A percentile compares a stretch with the other conserved stretches of the same genome.
Conservation (phyloP, 2,113 vertebrate species). For the Cyanoliseus patagonus region DNA sequence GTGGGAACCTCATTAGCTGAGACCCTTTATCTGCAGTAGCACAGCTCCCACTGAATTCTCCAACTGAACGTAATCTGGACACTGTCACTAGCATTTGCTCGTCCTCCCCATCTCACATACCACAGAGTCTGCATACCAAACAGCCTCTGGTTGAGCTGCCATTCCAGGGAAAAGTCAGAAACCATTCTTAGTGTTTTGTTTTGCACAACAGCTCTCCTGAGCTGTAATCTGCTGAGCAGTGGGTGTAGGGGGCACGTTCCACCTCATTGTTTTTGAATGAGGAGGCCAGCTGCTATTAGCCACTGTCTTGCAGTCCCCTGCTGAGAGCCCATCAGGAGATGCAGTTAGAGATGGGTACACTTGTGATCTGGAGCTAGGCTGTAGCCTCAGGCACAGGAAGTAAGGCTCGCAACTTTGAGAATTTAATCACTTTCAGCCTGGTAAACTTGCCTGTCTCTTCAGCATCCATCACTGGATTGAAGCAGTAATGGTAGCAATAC, state of each 20-base stretch:
- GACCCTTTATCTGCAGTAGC: background rate
- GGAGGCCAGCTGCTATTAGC: background rate
- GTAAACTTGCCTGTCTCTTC: background rate
- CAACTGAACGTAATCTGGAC: background rate
- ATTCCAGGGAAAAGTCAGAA: background rate
- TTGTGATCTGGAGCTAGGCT: background rate
- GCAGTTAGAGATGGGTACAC: background rate
- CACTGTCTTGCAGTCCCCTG: background rate
- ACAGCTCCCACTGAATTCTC: background rate
- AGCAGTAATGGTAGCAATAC: background rate
- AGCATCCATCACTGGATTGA: background rate
- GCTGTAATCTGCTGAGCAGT: background rate
- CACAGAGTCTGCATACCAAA: background rate
- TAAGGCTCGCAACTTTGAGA: background rate
- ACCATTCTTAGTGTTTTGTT: background rate
- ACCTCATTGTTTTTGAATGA: background rate
- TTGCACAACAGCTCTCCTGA: background rate
- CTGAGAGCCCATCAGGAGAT: background rate
- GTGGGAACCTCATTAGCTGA: slow-evolving; percentile 10
- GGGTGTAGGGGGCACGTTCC: accelerated
- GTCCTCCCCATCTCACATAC: background rate
- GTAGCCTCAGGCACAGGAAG: background rate
- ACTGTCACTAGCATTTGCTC: background rate
- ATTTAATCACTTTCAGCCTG: background rate
- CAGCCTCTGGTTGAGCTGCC: background rate